These are phyloP conservation scores for Ianthella basta DNA, from an alignment of 37 sponge, comb jelly and placozoan species.

Conservation along the genomic window DNA sequence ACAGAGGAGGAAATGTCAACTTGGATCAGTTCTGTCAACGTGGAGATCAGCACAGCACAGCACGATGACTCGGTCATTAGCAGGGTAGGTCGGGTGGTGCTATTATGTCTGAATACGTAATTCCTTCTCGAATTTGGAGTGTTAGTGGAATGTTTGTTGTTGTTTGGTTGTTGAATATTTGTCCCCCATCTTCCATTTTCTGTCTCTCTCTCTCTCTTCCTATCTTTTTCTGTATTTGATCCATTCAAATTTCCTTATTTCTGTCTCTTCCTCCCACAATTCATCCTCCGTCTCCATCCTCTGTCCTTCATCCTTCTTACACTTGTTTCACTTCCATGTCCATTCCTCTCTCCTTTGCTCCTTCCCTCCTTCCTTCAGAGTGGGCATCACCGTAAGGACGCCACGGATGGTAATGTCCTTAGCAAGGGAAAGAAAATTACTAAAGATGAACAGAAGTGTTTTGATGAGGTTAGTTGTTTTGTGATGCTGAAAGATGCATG, in stretches of 20 bases:
- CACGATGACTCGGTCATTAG: neutral
- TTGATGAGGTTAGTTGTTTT: slow-evolving; percentile 85
- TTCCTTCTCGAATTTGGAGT: no score
- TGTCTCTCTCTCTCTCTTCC: neutral
- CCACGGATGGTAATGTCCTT: neutral
- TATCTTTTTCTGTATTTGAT: no score
- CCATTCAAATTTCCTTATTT: neutral
- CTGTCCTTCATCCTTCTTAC: neutral
- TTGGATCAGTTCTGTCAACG: slow-evolving; percentile 50
- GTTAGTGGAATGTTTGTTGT: no score
- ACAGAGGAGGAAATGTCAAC: slow-evolving; percentile 62
- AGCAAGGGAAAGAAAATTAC: neutral
- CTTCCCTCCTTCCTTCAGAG: neutral
- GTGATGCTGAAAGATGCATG: no score
- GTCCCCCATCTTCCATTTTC: neutral
- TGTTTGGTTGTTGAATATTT: no score
- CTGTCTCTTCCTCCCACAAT: neutral
- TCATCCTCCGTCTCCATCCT: neutral
- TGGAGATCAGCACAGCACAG: neutral
- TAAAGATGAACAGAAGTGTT: slow-evolving; percentile 58
- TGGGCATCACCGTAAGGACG: neutral
- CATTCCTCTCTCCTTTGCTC: neutral
- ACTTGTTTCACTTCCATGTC: neutral
- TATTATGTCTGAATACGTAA: no score
- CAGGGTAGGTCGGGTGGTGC: no score